Evolutionary conservation across 2,888 invertebrate genomes (phyloP).

Genomic region (Julus scanicus): DNA sequence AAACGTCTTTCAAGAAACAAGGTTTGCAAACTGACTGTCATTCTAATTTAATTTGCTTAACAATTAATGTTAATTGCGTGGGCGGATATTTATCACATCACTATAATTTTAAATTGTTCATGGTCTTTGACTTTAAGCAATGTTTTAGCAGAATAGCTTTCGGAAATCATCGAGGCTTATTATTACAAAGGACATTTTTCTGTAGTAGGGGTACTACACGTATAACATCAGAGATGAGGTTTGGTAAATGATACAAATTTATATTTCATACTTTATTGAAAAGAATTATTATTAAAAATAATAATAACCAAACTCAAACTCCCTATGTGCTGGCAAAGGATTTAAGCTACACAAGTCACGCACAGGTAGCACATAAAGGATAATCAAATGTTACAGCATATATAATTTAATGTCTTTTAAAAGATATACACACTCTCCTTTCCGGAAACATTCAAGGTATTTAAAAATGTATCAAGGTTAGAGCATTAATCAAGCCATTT

Average conservation of each 20-base stretch:
- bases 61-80: neutral
- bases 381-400: neutral
- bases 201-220: neutral
- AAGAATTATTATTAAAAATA: neutral
- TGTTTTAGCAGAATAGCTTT: neutral
- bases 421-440: neutral
- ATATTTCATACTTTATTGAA: neutral
- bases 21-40: neutral
- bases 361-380: neutral
- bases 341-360: neutral
- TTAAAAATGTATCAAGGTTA: neutral
- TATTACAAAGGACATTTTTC: neutral
- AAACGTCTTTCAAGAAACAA: neutral
- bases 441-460: no score
- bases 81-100: neutral
- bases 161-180: neutral
- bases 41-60: neutral
- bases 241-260: neutral
- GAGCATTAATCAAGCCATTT: neutral
- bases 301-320: neutral
- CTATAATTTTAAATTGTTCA: neutral
- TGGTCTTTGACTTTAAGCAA: neutral
- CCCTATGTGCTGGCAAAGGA: neutral
- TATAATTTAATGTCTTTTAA: neutral
- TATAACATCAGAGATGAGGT: neutral